Percentiles rank a stretch among this genome's conserved stretches.
Evolutionary conservation across 1,140 invertebrate genomes (phyloP).

Genomic region (Ceratina calcarata): DNA sequence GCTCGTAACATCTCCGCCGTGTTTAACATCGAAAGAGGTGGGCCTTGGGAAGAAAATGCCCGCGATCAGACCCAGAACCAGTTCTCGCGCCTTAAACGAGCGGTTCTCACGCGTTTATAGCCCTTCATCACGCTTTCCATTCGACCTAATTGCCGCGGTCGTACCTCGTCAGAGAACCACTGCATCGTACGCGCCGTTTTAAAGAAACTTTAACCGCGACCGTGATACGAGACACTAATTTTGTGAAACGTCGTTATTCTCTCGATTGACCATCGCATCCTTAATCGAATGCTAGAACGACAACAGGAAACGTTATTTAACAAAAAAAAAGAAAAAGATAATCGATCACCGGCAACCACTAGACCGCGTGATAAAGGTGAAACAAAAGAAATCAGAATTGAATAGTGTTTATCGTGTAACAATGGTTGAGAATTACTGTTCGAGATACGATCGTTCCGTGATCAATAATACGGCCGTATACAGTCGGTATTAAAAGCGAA

Average conservation of each 20-base stretch:
- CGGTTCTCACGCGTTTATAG: constrained; percentile 69
- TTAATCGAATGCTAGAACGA: background rate
- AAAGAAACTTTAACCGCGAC: background rate
- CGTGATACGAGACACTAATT: too few relatives aligned
- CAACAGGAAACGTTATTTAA: background rate
- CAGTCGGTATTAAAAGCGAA: constrained; percentile 5
- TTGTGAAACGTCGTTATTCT: too few relatives aligned
- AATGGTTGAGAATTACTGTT: constrained; percentile 36
- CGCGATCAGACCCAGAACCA: constrained; percentile 66
- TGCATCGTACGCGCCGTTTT: constrained; percentile 28
- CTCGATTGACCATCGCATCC: too few relatives aligned
- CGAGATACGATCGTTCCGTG: constrained; percentile 58
- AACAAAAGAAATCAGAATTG: background rate
- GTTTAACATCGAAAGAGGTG: constrained; percentile 51
- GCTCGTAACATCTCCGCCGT: constrained; percentile 54
- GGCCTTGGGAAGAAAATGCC: constrained; percentile 64
- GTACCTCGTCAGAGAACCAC: constrained; percentile 63
- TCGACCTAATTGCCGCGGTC: constrained; percentile 53
- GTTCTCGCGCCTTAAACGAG: constrained; percentile 75
- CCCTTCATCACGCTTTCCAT: constrained; percentile 35
- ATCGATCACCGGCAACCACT: background rate
- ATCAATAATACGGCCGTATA: constrained; percentile 33
- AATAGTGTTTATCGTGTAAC: background rate
- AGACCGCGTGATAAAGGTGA: background rate
- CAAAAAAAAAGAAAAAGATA: background rate